Evolutionary conservation across 2,113 vertebrate genomes (phyloP).

Genomic region (Planiliza haematocheilus): DNA sequence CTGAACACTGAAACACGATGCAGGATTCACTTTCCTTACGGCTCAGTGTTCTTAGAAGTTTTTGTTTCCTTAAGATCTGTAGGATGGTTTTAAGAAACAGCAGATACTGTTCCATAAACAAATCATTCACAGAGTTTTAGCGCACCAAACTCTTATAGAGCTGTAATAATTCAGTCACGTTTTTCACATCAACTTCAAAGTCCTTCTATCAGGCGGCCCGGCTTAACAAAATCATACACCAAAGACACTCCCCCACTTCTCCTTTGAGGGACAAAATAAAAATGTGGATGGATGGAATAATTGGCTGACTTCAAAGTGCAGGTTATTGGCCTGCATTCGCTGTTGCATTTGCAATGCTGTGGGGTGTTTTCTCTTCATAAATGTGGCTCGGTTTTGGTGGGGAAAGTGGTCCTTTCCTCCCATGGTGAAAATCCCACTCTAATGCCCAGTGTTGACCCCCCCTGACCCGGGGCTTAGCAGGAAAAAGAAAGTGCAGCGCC

Average conservation of each 20-base stretch:
- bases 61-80: slow-evolving; percentile 17
- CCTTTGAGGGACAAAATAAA: slow-evolving; percentile 67
- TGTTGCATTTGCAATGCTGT: slow-evolving; percentile 50
- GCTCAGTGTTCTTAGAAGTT: background rate
- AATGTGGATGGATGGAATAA: slow-evolving; percentile 72
- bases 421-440: slow-evolving; percentile 58
- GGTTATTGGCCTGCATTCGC: slow-evolving; percentile 69
- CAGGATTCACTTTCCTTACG: slow-evolving; percentile 31
- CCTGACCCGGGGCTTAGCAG: background rate
- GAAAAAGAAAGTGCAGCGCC: slow-evolving; percentile 22
- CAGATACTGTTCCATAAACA: slow-evolving; percentile 22
- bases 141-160: slow-evolving; percentile 35
- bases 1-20: slow-evolving; percentile 37
- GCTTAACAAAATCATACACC: slow-evolving; percentile 61
- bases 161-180: slow-evolving; percentile 54
- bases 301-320: slow-evolving; percentile 77
- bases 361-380: slow-evolving; percentile 58
- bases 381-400: slow-evolving; percentile 41
- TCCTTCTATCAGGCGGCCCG: slow-evolving; percentile 50
- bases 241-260: slow-evolving; percentile 32
- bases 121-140: slow-evolving; percentile 27
- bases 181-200: slow-evolving; percentile 75
- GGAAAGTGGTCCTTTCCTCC: slow-evolving; percentile 38
- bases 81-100: background rate
- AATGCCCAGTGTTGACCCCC: slow-evolving; percentile 55